Percentiles rank a stretch among this genome's conserved stretches.
phyloP scores from a whole-genome alignment of 2,113 vertebrate species.

The Aplodontia rufa region DNA sequence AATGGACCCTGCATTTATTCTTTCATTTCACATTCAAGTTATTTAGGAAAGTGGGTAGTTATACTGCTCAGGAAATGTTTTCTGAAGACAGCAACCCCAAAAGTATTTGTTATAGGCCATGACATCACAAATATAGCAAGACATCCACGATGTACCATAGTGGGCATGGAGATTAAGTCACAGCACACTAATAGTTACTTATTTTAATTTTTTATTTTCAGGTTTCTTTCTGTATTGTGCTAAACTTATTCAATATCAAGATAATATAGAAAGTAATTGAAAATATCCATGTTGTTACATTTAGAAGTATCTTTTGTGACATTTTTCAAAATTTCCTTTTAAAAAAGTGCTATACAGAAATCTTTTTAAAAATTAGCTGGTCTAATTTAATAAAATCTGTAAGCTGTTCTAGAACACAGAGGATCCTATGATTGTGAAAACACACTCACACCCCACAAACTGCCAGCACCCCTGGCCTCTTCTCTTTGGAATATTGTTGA shows the following conservation, averaged over 20 bases:
- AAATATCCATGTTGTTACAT: neutral
- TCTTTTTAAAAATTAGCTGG: neutral
- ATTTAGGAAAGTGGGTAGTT: conserved; percentile 52
- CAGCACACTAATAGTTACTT: neutral
- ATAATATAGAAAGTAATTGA: neutral
- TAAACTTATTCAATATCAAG: conserved; percentile 38
- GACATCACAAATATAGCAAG: conserved; percentile 59
- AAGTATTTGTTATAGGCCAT: conserved; percentile 57
- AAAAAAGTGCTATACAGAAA: neutral
- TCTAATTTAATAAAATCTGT: conserved; percentile 50
- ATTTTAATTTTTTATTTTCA: neutral
- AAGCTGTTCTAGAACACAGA: conserved; percentile 43
- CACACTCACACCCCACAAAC: conserved; percentile 31
- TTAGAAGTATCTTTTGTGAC: neutral
- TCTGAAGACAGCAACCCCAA: neutral
- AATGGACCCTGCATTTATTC: neutral
- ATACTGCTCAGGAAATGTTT: neutral
- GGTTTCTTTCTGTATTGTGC: neutral
- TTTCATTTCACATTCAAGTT: conserved; percentile 56
- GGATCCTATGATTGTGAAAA: conserved; percentile 57
- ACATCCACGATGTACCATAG: neutral
- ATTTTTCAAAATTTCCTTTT: neutral
- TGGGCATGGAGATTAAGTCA: neutral
- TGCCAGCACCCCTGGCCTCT: neutral
- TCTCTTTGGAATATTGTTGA: conserved; percentile 51